phyloP scores from a whole-genome alignment of 37 sponge, comb jelly and placozoan species.

The Sycon ciliatum region DNA sequence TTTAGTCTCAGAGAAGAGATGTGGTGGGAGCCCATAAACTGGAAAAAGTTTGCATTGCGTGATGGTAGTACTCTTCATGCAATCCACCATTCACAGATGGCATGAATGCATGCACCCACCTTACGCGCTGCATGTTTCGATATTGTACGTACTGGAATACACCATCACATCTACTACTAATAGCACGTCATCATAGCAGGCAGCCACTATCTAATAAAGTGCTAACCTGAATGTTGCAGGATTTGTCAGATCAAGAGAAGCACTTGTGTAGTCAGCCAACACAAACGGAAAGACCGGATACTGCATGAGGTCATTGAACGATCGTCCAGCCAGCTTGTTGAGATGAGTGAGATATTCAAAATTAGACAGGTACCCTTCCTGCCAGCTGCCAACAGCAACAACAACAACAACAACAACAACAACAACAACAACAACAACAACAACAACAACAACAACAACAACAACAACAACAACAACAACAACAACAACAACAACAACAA shows the following conservation, averaged over 20 bases:
- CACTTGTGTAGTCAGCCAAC: constrained; percentile 75
- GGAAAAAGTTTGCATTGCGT: no score
- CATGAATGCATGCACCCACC: no score
- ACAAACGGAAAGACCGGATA: constrained; percentile 96
- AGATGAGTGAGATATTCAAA: constrained; percentile 97
- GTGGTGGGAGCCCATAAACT: no score
- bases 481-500: neutral
- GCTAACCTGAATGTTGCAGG: constrained; percentile 60
- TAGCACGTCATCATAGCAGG: no score
- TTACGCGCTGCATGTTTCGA: no score
- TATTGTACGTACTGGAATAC: no score
- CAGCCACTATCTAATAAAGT: no score
- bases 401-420: neutral
- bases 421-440: neutral
- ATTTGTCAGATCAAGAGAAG: constrained; percentile 60
- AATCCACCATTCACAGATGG: no score
- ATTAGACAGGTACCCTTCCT: constrained; percentile 84
- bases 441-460: neutral
- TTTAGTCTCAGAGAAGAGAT: no score
- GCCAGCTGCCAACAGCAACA: constrained; percentile 48
- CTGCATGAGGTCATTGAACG: constrained; percentile 99
- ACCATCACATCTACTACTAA: no score
- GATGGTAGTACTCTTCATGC: no score
- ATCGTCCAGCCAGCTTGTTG: constrained; percentile 94
- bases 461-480: no score